Conservation (phyloP, 2,888 invertebrate genomes). For the Eupithecia centaureata region DNA sequence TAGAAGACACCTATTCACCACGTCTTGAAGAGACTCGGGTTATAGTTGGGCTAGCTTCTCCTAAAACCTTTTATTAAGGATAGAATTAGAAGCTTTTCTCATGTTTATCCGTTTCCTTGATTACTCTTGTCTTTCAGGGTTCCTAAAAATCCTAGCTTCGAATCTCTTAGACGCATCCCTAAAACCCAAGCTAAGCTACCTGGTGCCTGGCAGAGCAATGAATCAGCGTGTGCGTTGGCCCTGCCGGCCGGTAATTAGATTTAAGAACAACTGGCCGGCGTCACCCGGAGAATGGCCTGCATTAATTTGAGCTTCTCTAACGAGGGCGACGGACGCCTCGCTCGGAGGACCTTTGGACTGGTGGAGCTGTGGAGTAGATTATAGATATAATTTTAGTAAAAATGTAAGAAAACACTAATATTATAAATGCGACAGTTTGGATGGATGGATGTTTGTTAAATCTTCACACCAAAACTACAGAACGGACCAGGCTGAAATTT, state of each 20-base stretch:
- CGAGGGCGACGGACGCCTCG: slow-evolving; percentile 78
- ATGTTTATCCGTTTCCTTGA: background rate
- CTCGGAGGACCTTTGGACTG: slow-evolving; percentile 67
- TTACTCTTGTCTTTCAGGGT: background rate
- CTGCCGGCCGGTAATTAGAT: slow-evolving; percentile 79
- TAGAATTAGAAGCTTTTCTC: background rate
- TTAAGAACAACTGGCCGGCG: slow-evolving; percentile 83
- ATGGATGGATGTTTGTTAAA: too few species aligned
- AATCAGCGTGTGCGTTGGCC: slow-evolving; percentile 58
- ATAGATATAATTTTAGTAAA: background rate
- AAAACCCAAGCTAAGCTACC: slow-evolving; percentile 6
- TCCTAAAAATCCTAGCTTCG: too few species aligned
- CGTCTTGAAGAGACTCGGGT: too few species aligned
- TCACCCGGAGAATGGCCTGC: slow-evolving; percentile 81
- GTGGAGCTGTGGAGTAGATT: slow-evolving; percentile 41
- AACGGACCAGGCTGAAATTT: too few species aligned
- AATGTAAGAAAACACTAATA: background rate
- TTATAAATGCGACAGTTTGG: too few species aligned
- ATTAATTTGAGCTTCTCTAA: slow-evolving; percentile 84
- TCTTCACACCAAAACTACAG: too few species aligned
- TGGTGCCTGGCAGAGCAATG: slow-evolving; percentile 42
- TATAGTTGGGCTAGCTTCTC: too few species aligned
- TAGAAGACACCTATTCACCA: too few species aligned
- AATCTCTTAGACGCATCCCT: background rate
- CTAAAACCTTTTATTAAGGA: background rate